Conservation (phyloP, 2,113 vertebrate genomes). For the Sceloporus tristichus region DNA sequence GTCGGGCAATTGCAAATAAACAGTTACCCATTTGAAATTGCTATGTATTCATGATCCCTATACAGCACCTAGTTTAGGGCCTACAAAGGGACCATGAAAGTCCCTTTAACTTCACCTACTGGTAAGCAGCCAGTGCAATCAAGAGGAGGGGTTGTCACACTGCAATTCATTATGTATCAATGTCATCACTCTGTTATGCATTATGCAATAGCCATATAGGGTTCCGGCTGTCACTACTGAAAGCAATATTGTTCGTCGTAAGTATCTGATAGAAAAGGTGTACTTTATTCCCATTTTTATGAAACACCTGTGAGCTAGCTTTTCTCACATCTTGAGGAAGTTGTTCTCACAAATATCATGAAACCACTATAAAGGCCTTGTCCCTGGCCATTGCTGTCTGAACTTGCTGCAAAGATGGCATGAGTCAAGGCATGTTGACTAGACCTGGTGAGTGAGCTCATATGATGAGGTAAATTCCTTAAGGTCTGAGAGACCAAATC, state of each 20-base stretch:
- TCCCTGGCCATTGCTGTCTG: neutral
- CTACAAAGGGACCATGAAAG: too few relatives aligned
- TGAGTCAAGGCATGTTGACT: neutral
- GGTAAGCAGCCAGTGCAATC: too few relatives aligned
- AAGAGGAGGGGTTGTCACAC: too few relatives aligned
- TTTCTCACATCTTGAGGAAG: neutral
- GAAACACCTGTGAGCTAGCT: neutral
- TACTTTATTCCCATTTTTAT: neutral
- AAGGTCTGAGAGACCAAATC: too few relatives aligned
- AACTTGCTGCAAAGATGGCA: neutral
- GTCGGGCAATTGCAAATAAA: too few relatives aligned
- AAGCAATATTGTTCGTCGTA: neutral
- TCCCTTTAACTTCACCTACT: too few relatives aligned
- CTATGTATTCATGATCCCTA: too few relatives aligned
- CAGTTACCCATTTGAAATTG: too few relatives aligned
- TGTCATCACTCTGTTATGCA: too few relatives aligned
- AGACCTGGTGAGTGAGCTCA: neutral
- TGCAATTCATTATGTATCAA: too few relatives aligned
- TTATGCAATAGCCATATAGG: too few relatives aligned
- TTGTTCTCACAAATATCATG: neutral
- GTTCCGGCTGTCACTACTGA: neutral
- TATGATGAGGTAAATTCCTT: neutral
- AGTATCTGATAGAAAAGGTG: neutral
- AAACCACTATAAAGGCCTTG: neutral
- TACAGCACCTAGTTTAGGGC: too few relatives aligned